Conservation (phyloP, 2,113 vertebrate genomes). For the Neodontobutis hainanensis region DNA sequence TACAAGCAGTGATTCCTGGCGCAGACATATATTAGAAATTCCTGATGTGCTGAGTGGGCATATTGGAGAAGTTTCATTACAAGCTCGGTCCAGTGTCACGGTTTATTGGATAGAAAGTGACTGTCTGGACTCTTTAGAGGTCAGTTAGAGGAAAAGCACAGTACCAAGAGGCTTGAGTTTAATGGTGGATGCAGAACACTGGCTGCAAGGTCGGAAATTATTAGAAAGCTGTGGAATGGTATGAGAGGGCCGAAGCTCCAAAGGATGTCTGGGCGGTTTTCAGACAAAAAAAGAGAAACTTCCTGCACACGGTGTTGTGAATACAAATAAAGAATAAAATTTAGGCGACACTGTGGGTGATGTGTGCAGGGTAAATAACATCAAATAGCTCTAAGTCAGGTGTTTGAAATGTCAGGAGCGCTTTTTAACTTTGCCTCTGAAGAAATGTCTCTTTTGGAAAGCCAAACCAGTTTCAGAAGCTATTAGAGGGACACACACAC, state of each 20-base stretch:
- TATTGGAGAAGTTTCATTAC: neutral
- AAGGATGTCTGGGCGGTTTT: conserved; percentile 6
- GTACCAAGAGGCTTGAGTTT: conserved; percentile 8
- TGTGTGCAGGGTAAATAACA: conserved; percentile 15
- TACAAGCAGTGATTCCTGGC: neutral
- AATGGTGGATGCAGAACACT: conserved; percentile 15
- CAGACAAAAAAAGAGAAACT: neutral
- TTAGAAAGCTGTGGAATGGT: conserved; percentile 21
- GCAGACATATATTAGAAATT: neutral
- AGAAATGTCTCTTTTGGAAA: conserved; percentile 17
- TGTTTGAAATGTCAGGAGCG: conserved; percentile 32
- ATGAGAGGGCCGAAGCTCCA: conserved; percentile 16
- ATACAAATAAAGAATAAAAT: conserved; percentile 11
- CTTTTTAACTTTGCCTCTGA: conserved; percentile 10
- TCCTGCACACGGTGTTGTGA: conserved; percentile 9
- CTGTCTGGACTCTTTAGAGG: conserved; percentile 21
- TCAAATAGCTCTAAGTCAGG: conserved; percentile 30
- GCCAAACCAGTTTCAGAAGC: conserved; percentile 24
- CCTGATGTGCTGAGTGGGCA: neutral
- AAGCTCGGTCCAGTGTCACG: neutral
- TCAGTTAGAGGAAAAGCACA: conserved; percentile 19
- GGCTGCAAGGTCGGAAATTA: conserved; percentile 13
- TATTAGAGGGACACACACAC: conserved; percentile 38
- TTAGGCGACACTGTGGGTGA: neutral
- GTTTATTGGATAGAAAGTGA: conserved; percentile 25